phyloP scores from a whole-genome alignment of 2,797 vertebrate species.

The Thamnophis elegans region DNA sequence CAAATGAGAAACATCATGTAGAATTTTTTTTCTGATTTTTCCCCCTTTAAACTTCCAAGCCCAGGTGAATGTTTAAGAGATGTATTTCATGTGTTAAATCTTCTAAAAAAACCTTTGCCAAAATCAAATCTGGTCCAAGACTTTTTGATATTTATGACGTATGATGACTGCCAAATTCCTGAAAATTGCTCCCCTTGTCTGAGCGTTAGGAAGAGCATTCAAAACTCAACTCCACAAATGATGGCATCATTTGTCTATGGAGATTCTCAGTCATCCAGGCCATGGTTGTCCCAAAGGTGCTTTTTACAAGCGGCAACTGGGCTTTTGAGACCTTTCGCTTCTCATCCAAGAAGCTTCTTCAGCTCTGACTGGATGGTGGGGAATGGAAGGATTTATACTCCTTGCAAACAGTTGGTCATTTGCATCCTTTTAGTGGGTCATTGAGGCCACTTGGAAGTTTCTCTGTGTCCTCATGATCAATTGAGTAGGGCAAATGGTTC shows the following conservation, averaged over 20 bases:
- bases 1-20: rapidly evolving
- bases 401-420: too few relatives aligned
- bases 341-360: too few relatives aligned
- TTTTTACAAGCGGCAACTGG: too few relatives aligned
- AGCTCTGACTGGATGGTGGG: too few relatives aligned
- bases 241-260: neutral
- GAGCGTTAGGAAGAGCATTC: neutral
- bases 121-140: neutral
- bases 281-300: too few relatives aligned
- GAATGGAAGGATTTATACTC: too few relatives aligned
- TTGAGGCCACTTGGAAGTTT: too few relatives aligned
- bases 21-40: neutral
- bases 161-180: neutral
- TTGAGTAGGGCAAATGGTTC: too few relatives aligned
- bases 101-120: neutral
- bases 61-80: neutral
- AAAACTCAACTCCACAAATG: neutral
- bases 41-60: neutral
- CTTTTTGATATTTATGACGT: neutral
- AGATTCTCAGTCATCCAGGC: too few relatives aligned
- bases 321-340: too few relatives aligned
- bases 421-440: too few relatives aligned
- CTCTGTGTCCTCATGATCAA: too few relatives aligned
- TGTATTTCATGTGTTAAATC: neutral
- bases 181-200: neutral